Evolutionary conservation across 2,113 vertebrate species (phyloP).

Genomic region (Rattus norvegicus): DNA sequence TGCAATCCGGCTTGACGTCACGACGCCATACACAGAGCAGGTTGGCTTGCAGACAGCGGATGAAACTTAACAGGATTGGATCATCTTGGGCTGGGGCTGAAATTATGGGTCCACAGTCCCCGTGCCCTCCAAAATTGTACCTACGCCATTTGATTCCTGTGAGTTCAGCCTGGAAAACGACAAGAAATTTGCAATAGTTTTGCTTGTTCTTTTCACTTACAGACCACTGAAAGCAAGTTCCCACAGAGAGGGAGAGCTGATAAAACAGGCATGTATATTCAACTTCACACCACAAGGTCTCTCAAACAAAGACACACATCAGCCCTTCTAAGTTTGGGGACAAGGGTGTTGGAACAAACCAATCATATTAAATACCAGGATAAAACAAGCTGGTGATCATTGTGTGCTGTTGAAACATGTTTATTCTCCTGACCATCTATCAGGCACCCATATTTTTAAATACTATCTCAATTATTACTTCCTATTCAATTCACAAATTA

Average conservation of each 20-base stretch:
- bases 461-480: not conserved
- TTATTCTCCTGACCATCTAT: not conserved
- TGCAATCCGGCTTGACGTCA: conserved; percentile 94
- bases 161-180: conserved; percentile 92
- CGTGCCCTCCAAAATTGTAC: conserved; percentile 96
- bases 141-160: conserved; percentile 99
- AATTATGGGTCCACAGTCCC: conserved; percentile 98
- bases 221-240: conserved; percentile 27
- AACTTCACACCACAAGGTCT: not conserved
- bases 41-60: conserved; percentile 97
- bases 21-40: conserved; percentile 98
- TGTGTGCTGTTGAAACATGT: not conserved
- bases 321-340: not conserved
- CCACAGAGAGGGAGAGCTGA: conserved; percentile 17
- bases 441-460: not conserved
- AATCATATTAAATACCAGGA: conserved; percentile 51
- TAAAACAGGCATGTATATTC: conserved; percentile 48
- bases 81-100: conserved; percentile 98
- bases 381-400: conserved; percentile 29
- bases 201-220: conserved; percentile 30
- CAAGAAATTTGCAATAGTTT: conserved; percentile 21
- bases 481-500: conserved; percentile 26
- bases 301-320: conserved; percentile 6
- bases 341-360: not conserved
- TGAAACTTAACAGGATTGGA: conserved; percentile 98